Evolutionary conservation across 2,113 vertebrate genomes (phyloP), one percentile per base, ranked within the genome.

Genomic region (Megatriorchis doriae): DNA sequence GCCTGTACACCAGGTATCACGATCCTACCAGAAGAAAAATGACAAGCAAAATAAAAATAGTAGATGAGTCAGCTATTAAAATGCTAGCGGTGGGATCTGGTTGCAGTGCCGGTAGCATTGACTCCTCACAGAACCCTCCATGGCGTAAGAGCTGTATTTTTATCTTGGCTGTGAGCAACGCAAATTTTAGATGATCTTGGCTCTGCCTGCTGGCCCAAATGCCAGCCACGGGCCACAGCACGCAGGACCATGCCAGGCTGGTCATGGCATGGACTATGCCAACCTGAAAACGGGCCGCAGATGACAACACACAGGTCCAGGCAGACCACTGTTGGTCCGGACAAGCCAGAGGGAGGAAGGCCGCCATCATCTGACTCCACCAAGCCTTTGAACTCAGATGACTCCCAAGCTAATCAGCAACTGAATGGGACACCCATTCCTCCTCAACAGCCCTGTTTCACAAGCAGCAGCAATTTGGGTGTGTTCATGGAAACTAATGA

Each of bases 251-350:
- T 3, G 1, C 34, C 53, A 43, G 13, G 40, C 48, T 13, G 38
- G 70, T 52, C 4, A 0, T 2, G 8, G 67, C 48, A 53, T 0
- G 6, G 75, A 4, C 42, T 29, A 3, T 5, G 5, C 22, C 48
- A 67, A 70, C 53, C 80, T 52, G 23, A 48, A 61, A 88, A 52
- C 0, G 63, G 82, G 62, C 53, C 3, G 16, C 3, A 0, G 31
- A 53, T 14, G 43, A 45, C 2, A 4, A 55, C 32, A n/a, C 4
- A 1, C 66, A 4, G 45, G 47, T n/a, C 71, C 27, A 15, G 59
- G 42, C 56, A 21, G 67, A n/a, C 34, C 50, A 32, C 23, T 53
- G 1, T 27, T 6, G 29, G 66, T 36, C 73, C 2, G 1, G 68
- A 29, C 73, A 71, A 63, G 72, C 52, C 50, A 7, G 56, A 45